These are phyloP conservation scores for Petrolisthes cinctipes DNA, from an alignment of 2,888 invertebrate genomes.

Conservation along the genomic window DNA sequence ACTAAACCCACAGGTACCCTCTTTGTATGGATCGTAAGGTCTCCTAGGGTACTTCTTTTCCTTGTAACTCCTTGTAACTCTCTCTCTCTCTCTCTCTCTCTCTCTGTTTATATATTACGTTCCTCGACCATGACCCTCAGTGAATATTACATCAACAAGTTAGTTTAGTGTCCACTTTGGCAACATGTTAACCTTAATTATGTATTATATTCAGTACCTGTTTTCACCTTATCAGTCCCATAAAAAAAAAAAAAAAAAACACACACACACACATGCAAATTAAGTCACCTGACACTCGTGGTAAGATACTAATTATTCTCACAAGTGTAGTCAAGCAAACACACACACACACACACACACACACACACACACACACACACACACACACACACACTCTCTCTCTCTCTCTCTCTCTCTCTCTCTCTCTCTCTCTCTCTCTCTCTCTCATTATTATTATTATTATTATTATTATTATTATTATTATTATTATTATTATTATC, in stretches of 20 bases:
- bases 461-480: not conserved
- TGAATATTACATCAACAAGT: no score
- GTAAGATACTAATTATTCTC: not conserved
- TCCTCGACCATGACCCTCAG: no score
- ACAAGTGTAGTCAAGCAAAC: not conserved
- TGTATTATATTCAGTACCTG: no score
- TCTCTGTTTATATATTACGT: not conserved
- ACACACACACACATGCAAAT: not conserved
- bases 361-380: not conserved
- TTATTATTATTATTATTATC: not conserved
- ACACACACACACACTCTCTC: not conserved
- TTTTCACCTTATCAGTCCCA: no score
- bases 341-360: not conserved
- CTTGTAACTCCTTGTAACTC: no score
- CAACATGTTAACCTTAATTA: no score
- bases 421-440: constrained; percentile 9
- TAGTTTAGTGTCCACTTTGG: no score
- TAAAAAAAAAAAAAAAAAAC: not conserved
- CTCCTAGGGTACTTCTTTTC: no score
- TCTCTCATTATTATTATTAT: not conserved
- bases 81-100: no score
- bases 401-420: constrained; percentile 3
- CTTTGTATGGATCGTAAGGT: no score
- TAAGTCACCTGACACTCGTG: not conserved
- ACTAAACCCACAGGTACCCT: no score